These are phyloP conservation scores for Hyposoter didymator DNA, from an alignment of 2,888 invertebrate genomes.

Conservation along the genomic window DNA sequence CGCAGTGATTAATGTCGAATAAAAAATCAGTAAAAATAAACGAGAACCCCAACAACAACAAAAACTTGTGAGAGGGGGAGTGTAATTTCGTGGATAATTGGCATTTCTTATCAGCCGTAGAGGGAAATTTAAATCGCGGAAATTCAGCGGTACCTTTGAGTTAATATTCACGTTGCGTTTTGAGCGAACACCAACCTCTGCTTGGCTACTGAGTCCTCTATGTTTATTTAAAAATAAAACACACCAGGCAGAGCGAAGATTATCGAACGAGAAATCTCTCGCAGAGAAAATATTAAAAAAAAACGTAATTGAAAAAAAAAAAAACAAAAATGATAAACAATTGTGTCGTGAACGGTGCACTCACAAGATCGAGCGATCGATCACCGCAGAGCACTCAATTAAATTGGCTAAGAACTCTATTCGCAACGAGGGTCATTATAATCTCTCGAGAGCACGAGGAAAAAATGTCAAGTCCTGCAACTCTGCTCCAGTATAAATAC, in stretches of 20 bases:
- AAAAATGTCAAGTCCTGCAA: constrained; percentile 29
- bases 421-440: constrained; percentile 38
- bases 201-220: not conserved
- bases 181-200: not conserved
- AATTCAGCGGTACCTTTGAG: constrained; percentile 16
- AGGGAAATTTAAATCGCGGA: constrained; percentile 19
- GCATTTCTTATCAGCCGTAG: constrained; percentile 19
- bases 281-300: not conserved
- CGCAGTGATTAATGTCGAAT: constrained; percentile 12
- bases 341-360: not conserved
- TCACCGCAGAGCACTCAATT: constrained; percentile 50
- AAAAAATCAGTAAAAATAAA: not conserved
- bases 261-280: constrained; percentile 42
- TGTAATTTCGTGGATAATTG: constrained; percentile 26
- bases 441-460: constrained; percentile 15
- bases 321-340: constrained; percentile 1
- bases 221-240: not conserved
- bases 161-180: constrained; percentile 6
- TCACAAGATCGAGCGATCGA: constrained; percentile 45
- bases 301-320: not conserved
- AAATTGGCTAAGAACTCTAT: constrained; percentile 37
- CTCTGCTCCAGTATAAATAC: constrained; percentile 7
- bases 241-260: not conserved
- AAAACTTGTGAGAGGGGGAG: not conserved
- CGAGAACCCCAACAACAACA: not conserved